Conservation (phyloP, 2,888 invertebrate species). For the Lepidonotus clava region DNA sequence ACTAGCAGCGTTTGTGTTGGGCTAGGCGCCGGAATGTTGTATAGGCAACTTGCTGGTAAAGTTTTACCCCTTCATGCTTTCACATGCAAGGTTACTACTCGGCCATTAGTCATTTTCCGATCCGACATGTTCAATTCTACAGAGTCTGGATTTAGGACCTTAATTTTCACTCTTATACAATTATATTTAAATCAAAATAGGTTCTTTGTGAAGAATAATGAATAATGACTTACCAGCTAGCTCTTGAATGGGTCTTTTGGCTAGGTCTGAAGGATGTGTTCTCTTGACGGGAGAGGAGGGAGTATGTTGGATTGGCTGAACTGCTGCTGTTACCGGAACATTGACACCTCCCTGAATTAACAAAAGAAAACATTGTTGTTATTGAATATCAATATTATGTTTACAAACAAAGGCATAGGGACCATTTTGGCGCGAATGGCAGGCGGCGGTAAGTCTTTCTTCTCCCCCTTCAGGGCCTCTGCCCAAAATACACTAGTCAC, state of each 20-base stretch:
- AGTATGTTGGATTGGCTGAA: not conserved
- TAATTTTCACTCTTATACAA: not conserved
- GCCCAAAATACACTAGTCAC: too few relatives aligned
- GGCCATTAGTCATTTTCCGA: too few relatives aligned
- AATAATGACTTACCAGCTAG: not conserved
- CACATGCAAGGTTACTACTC: too few relatives aligned
- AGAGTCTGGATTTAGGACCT: too few relatives aligned
- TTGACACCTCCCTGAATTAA: not conserved
- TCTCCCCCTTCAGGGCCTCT: too few relatives aligned
- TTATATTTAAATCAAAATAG: not conserved
- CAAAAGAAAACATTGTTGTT: not conserved
- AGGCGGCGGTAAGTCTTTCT: too few relatives aligned
- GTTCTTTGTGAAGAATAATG: not conserved
- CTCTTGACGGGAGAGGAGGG: not conserved
- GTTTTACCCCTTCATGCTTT: not conserved
- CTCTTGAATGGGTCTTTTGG: constrained; percentile 1
- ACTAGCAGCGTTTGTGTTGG: not conserved
- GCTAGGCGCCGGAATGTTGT: not conserved
- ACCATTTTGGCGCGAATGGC: too few relatives aligned
- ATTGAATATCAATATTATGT: too few relatives aligned
- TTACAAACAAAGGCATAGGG: too few relatives aligned
- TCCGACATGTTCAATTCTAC: too few relatives aligned
- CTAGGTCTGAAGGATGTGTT: not conserved
- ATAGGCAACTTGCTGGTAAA: not conserved
- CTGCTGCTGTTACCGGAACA: not conserved